Evolutionary conservation across 2,888 invertebrate species (phyloP).

Genomic region (Himalopsyche kuldschensis): DNA sequence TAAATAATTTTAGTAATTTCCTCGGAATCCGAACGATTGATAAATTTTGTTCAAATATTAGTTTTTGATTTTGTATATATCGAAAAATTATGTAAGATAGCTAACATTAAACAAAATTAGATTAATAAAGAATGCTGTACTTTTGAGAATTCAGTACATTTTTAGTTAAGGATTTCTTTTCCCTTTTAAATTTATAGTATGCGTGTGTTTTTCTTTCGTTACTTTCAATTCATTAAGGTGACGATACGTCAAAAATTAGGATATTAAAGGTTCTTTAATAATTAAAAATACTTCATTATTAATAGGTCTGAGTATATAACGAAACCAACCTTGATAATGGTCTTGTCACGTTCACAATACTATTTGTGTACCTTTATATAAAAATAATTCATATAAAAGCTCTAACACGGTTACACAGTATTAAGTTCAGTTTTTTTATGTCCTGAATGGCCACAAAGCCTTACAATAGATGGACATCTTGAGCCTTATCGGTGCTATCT

Average conservation of each 20-base stretch:
- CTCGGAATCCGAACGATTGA: not conserved
- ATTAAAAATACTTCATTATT: no score
- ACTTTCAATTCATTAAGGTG: no score
- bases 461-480: constrained; percentile 20
- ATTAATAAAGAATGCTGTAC: no score
- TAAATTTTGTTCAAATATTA: not conserved
- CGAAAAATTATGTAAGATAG: not conserved
- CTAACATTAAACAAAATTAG: not conserved
- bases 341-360: not conserved
- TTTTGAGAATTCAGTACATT: no score
- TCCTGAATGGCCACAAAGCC: not conserved
- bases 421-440: not conserved
- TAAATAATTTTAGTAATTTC: not conserved
- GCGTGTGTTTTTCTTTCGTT: no score
- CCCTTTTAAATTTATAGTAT: no score
- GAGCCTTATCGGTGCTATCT: constrained; percentile 8
- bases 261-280: no score
- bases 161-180: no score
- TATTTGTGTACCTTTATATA: not conserved
- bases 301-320: no score
- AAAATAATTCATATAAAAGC: not conserved
- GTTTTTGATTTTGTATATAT: not conserved
- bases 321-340: not conserved
- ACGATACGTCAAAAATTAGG: no score
- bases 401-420: not conserved